A percentile compares a stretch with the other conserved stretches of the same genome.
These are phyloP conservation scores for Echinops telfairi DNA, from an alignment of 2,113 vertebrate species.

Conservation along the genomic window DNA sequence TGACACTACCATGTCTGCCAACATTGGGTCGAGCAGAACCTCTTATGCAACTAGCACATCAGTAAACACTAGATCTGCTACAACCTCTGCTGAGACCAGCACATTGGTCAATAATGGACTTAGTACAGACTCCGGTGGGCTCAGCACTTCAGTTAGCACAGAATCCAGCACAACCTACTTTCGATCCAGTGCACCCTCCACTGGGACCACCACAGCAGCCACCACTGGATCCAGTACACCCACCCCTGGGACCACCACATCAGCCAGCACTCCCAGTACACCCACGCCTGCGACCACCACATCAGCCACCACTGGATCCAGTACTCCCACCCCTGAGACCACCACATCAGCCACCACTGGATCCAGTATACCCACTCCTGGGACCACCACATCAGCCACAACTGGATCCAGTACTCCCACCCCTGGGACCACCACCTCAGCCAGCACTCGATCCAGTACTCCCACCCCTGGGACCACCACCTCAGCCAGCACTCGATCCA, in stretches of 20 bases:
- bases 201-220: rapidly evolving
- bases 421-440: no score
- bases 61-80: rapidly evolving
- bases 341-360: not conserved
- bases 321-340: not conserved
- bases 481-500: not conserved
- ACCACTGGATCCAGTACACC: no score
- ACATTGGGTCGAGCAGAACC: not conserved
- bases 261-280: no score
- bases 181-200: rapidly evolving
- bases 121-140: not conserved
- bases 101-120: not conserved
- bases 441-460: no score
- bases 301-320: not conserved
- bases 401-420: no score
- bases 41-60: rapidly evolving
- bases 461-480: no score
- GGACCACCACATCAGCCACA: no score
- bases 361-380: not conserved
- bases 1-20: not conserved
- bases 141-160: no score
- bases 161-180: not conserved
- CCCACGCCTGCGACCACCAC: no score
- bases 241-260: no score
- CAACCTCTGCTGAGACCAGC: rapidly evolving